A percentile compares a stretch with the other conserved stretches of the same genome.
phyloP scores from a whole-genome alignment of 1,140 invertebrate species.

The Andrena cerasifolii region DNA sequence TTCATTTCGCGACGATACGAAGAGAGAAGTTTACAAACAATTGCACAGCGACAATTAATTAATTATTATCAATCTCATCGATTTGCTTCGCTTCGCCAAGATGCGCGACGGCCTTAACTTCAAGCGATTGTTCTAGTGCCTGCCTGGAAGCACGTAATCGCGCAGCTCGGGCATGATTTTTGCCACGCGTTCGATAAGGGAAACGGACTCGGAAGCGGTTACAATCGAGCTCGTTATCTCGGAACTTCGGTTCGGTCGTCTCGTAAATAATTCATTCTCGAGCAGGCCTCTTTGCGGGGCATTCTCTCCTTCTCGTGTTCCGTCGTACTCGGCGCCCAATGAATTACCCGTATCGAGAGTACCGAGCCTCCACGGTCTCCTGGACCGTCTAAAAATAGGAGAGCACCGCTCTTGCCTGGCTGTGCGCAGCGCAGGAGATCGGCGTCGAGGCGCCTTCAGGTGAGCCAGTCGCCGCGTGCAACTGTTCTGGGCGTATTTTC shows the following conservation, averaged over 20 bases:
- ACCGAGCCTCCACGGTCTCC: background rate
- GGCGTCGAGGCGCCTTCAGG: background rate
- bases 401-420: too few relatives aligned
- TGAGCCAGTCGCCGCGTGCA: background rate
- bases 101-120: too few relatives aligned
- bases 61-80: too few relatives aligned
- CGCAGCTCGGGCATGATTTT: background rate
- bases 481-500: too few relatives aligned
- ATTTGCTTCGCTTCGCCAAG: too few relatives aligned
- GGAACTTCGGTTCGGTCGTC: slow-evolving; percentile 14
- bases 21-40: too few relatives aligned
- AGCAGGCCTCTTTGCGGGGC: slow-evolving; percentile 5
- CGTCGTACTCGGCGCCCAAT: background rate
- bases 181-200: background rate
- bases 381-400: slow-evolving; percentile 23
- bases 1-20: too few relatives aligned
- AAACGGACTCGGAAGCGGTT: slow-evolving; percentile 23
- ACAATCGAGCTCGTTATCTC: slow-evolving; percentile 48
- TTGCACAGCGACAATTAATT: too few relatives aligned
- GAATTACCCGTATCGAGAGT: slow-evolving; percentile 14
- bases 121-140: slow-evolving; percentile 15
- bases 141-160: background rate
- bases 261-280: slow-evolving; percentile 52
- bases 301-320: background rate
- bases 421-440: too few relatives aligned